Base-by-base conservation (phyloP, 2,888 invertebrate genomes). In the Ceratothoa steindachneri region DNA sequence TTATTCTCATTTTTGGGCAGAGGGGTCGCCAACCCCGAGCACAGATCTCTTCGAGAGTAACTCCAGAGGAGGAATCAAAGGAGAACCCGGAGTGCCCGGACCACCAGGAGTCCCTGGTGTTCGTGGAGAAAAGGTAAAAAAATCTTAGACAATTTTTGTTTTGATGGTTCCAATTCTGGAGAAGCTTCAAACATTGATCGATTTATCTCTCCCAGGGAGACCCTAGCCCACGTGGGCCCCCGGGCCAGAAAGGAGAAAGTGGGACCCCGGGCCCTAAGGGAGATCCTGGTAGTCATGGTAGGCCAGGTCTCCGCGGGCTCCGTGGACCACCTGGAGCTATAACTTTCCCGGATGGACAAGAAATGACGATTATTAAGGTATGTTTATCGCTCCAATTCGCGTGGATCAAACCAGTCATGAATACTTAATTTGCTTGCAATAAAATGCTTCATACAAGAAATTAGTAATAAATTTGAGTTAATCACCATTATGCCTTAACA, bases 281-380 rank as follows among this genome's bases (percentile, higher is more conserved):
- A 24, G 31, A 41, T 24, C 28, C 66, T 31, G 71, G 71, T 22
- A 30, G 30, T 1, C 65, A 65, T 41, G 75, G 80, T 15, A 66
- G 71, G 0, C 70, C 29, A 4, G 77, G 77, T 0, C 30, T 66
- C 12, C 60, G 82, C 2, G 85, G 85, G 68, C 83, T 83, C 9
- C 83, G 82, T 30, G 84, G 85, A 51, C 83, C 82, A 24, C 82
- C 82, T 19, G 84, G 83, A 5, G 53, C 41, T n/a, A 27, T 71
- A 24, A 51, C 65, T 28, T 65, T 71, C 66, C 78, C 78, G 5
- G 75, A 75, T 66, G 78, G 78, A 12, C 73, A 65, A 9, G 73
- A 71, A 19, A 69, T 75, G 19, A 75, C 75, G 12, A 71, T 78
- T 22, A 68, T 78, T 1, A 78, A 78, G 73, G 78, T 78, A 64